Base-by-base conservation (phyloP, 2,888 invertebrate species). In the Epinotia demarniana region DNA sequence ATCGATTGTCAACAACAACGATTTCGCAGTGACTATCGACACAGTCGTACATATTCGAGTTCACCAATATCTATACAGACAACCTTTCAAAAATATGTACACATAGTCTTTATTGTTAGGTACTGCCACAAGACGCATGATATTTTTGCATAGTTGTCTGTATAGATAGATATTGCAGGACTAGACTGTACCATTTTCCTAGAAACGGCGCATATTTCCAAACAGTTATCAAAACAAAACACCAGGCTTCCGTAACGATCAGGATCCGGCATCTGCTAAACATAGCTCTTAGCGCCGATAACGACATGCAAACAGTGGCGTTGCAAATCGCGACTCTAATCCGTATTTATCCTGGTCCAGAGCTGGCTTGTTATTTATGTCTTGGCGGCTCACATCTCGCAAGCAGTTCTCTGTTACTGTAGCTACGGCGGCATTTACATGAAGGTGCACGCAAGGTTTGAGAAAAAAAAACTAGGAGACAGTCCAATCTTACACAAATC, bases 321-420 rank as follows among this genome's bases (percentile, higher is more conserved):
- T 64, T 64, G 64, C 72, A 66, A 66, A 69, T 70, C 63, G 63
- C 33, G 64, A 49, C 63, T 60, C 67, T 64, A 64, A 70, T 75
- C 69, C 74, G 58, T 74, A 57, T 70, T 74, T 74, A 64, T 74
- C 49, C 63, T 57, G 33, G 55, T 53, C 33, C 33, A 63, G 33
- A 33, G 57, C 72, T 73, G 72, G 58, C 33, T 53, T 57, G n/a
- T 75, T 75, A 75, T 75, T 75, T 75, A 70, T 64, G 63, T 43
- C 55, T 53, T 12, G 23, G 18, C 33, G 55, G 61, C 53, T 73
- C 68, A 67, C 73, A 55, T 55, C 68, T 33, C 33, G 11, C 53
- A 53, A 53, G 66, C 49, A 66, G 27, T 43, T 57, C 19, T 19
- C 12, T 23, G 11, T 39, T 68, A 68, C 13, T 33, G 6, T 18